A percentile compares a stretch with the other conserved stretches of the same genome.
Conservation (phyloP, 2,888 invertebrate species). For the Drosophila falleni region DNA sequence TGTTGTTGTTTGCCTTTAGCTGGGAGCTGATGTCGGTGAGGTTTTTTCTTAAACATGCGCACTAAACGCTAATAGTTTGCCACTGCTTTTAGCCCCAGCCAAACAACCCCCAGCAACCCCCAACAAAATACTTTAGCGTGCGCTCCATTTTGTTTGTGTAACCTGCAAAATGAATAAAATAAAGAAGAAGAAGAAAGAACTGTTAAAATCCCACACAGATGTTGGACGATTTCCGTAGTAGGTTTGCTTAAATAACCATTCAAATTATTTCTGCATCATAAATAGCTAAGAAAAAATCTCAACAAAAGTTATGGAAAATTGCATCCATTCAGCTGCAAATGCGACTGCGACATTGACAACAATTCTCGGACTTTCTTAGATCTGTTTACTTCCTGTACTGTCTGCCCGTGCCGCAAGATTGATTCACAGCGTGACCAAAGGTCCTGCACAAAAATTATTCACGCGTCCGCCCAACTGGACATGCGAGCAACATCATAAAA, state of each 20-base stretch:
- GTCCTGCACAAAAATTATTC: constrained; percentile 77
- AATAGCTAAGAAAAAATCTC: constrained; percentile 58
- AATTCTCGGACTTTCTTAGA: constrained; percentile 26
- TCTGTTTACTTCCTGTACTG: constrained; percentile 66
- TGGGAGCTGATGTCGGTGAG: constrained; percentile 43
- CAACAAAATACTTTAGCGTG: constrained; percentile 49
- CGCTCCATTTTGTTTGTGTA: constrained; percentile 74
- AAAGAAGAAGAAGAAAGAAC: neutral
- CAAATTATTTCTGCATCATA: constrained; percentile 79
- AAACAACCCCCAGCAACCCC: constrained; percentile 52
- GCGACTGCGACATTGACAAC: neutral
- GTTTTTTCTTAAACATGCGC: constrained; percentile 73
- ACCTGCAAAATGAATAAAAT: constrained; percentile 21
- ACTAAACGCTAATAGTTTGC: constrained; percentile 81
- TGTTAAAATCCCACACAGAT: constrained; percentile 24
- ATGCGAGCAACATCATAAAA: constrained; percentile 61
- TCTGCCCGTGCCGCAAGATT: constrained; percentile 67
- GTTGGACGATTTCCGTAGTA: constrained; percentile 43
- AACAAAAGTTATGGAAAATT: constrained; percentile 56
- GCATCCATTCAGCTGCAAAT: constrained; percentile 45
- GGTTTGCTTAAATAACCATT: constrained; percentile 51
- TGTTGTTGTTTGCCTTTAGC: constrained; percentile 49
- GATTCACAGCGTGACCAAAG: constrained; percentile 82
- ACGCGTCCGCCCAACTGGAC: constrained; percentile 74
- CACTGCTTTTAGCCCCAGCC: constrained; percentile 45